Evolutionary conservation across 2,888 invertebrate genomes (phyloP), one percentile per base, ranked within the genome.

Genomic region (Xanthostigma xanthostigma): DNA sequence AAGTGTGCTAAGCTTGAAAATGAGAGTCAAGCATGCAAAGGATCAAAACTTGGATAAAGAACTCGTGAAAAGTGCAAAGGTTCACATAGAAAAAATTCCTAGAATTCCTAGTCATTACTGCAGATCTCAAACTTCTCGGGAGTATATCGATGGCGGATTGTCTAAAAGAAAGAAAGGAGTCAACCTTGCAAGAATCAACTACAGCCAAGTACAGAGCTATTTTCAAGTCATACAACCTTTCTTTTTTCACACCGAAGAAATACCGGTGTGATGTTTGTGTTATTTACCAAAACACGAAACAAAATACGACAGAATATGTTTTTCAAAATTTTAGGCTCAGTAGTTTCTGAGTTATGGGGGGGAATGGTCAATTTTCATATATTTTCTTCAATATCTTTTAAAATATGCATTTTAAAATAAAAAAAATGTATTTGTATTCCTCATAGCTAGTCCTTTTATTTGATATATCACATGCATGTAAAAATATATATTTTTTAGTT

Each of bases 41-140:
- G 46, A 41, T 46, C 46, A 41, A 46, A 46, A 46, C 9, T 41
- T 46, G 46, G 46, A 46, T 46, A 35, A 49, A 48, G 49, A 46
- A 46, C 44, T 49, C 42, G 41, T 47, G 37, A 42, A 51, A 12
- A 49, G 40, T 35, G 49, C 49, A 49, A 46, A 39, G 39, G 42
- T 44, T 40, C 52, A 50, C 47, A 52, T 50, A 40, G 47, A 52
- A 42, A 46, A 51, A 42, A 52, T 51, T 44, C 52, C 52, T 9
- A 44, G 44, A 36, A 52, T 52, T 41, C 50, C 49, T 44, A 47
- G 49, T 41, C 52, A 52, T 44, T 52, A 52, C 36, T 51, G 44
- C 39, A 44, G 52, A 40, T 46, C 43, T 40, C 46, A 52, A 44
- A 52, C 49, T 36, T 42, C 46, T 41, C 46, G 46, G 41, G 46